phyloP scores from a whole-genome alignment of 37 sponge, comb jelly and placozoan genomes.

The Chondrosia reniformis region DNA sequence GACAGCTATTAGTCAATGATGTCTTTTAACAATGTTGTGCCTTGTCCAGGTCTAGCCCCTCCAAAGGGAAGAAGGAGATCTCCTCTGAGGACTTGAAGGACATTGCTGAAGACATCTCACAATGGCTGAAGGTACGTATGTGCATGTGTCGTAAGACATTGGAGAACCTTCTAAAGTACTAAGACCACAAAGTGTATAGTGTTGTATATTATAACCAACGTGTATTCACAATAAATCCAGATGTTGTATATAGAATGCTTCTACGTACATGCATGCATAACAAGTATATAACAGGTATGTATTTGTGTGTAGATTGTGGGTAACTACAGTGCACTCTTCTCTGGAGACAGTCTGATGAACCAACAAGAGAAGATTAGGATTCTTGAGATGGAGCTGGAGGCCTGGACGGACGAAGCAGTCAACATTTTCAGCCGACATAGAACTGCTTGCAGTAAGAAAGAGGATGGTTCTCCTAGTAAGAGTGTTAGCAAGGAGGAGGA shows the following conservation, averaged over 20 bases:
- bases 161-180: too few species aligned
- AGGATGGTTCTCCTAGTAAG: not conserved
- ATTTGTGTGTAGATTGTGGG: slow-evolving; percentile 47
- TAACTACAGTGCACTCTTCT: slow-evolving; percentile 61
- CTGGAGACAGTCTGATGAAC: slow-evolving; percentile 73
- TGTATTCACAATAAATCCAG: too few species aligned
- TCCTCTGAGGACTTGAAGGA: too few species aligned
- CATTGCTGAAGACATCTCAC: too few species aligned
- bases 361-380: slow-evolving; percentile 59
- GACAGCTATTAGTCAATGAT: too few species aligned
- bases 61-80: too few species aligned
- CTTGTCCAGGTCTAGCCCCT: too few species aligned
- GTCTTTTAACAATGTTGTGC: too few species aligned
- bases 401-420: slow-evolving; percentile 68
- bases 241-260: not conserved
- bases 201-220: too few species aligned
- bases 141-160: too few species aligned
- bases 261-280: not conserved
- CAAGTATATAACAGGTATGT: not conserved
- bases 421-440: slow-evolving; percentile 65
- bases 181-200: too few species aligned
- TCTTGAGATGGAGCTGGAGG: slow-evolving; percentile 47
- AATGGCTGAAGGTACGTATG: too few species aligned
- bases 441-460: not conserved
- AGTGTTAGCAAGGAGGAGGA: not conserved